Evolutionary conservation across 2,888 invertebrate species (phyloP).

Genomic region (Heterodera filipjevi): DNA sequence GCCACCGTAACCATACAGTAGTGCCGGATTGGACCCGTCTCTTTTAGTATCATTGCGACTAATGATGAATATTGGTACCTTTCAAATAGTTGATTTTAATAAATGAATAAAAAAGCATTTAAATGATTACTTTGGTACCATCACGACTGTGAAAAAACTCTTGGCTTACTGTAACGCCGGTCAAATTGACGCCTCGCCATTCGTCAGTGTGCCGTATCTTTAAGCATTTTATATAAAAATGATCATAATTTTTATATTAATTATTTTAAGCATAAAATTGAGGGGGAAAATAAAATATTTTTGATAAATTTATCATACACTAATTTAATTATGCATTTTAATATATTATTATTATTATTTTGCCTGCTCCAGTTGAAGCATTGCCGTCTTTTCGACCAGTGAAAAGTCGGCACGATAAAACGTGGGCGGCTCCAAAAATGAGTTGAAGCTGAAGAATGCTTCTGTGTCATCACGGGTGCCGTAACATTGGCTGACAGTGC

Average conservation of each 20-base stretch:
- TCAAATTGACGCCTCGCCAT: slow-evolving; percentile 80
- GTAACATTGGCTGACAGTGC: slow-evolving; percentile 83
- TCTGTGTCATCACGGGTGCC: slow-evolving; percentile 74
- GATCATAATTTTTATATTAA: too few relatives aligned
- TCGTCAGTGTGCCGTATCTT: slow-evolving; percentile 79
- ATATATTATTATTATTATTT: background rate
- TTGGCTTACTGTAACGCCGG: slow-evolving; percentile 82
- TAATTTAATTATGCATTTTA: background rate
- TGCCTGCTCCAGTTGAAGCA: slow-evolving; percentile 32
- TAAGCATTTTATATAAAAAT: background rate
- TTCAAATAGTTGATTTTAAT: background rate
- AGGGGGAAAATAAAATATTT: background rate
- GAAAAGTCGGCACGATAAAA: slow-evolving; percentile 87
- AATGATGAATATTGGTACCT: slow-evolving; percentile 88
- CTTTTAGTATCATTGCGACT: slow-evolving; percentile 64
- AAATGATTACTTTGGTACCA: slow-evolving; percentile 74
- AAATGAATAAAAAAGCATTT: background rate
- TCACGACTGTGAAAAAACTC: slow-evolving; percentile 91
- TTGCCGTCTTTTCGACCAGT: slow-evolving; percentile 67
- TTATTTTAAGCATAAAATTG: background rate
- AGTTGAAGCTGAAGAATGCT: slow-evolving; percentile 88
- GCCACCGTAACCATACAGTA: slow-evolving; percentile 77
- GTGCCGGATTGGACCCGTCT: slow-evolving; percentile 70
- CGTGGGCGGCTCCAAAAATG: slow-evolving; percentile 85
- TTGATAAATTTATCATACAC: too few relatives aligned